A percentile compares a stretch with the other conserved stretches of the same genome.
phyloP scores from a whole-genome alignment of 53 echinoderm and acorn worm species.

The Henricia sp. region DNA sequence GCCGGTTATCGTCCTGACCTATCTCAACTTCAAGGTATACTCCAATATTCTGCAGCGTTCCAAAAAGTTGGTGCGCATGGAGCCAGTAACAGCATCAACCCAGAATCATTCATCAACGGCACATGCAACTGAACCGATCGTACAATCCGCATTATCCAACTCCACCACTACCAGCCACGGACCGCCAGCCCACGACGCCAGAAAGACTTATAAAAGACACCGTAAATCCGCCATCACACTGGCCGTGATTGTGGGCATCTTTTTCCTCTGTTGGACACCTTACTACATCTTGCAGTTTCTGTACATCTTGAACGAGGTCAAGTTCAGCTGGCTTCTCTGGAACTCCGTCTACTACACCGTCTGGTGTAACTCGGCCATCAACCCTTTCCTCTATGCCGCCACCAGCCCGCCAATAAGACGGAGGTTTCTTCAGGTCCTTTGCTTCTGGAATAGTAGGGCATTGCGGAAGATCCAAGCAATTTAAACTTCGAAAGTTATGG shows the following conservation, averaged over 20 bases:
- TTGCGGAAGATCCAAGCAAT: slow-evolving; percentile 21
- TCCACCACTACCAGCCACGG: not conserved
- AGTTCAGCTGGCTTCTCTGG: slow-evolving; percentile 56
- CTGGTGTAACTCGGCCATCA: slow-evolving; percentile 58
- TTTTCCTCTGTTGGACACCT: slow-evolving; percentile 48
- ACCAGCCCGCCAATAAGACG: slow-evolving; percentile 50
- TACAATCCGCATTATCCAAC: not conserved
- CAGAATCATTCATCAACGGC: not conserved
- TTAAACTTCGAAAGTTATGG: not conserved
- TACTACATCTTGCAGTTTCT: slow-evolving; percentile 48
- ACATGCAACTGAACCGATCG: not conserved
- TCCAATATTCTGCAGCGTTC: slow-evolving; percentile 39
- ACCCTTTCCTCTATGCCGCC: slow-evolving; percentile 58
- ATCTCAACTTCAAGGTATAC: slow-evolving; percentile 44
- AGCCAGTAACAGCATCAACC: not conserved
- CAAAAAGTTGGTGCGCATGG: slow-evolving; percentile 20
- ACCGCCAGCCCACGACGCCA: not conserved
- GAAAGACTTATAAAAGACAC: slow-evolving; percentile 25
- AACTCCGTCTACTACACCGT: slow-evolving; percentile 30
- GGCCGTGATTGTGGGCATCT: slow-evolving; percentile 48
- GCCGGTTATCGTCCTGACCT: slow-evolving; percentile 21
- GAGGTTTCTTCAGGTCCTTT: slow-evolving; percentile 25
- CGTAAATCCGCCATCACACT: slow-evolving; percentile 50
- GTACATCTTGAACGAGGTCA: slow-evolving; percentile 13
- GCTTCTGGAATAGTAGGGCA: slow-evolving; percentile 35